Base-by-base conservation (phyloP, 2,113 vertebrate genomes). In the Notechis scutatus region DNA sequence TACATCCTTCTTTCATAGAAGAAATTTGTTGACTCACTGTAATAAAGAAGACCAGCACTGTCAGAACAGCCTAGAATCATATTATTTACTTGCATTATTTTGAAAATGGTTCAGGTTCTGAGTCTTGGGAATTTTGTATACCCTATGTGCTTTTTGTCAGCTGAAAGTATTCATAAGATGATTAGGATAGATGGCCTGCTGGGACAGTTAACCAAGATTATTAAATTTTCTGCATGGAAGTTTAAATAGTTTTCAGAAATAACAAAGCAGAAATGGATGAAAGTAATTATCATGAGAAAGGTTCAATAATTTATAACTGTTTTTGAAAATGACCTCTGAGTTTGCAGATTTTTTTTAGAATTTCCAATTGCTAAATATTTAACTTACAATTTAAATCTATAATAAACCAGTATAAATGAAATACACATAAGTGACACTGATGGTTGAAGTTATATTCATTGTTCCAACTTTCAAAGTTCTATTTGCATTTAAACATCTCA, bases 401-500 rank as follows among this genome's bases (percentile, higher is more conserved):
- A 39, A 93, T 85, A 88, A 86, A 90, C 47, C 26, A 56, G 34
- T 59, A 64, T 55, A 89, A 26, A 45, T 85, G 92, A 81, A 94
- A 81, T 54, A 57, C 92, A 93, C 89, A 42, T 91, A 92, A 94
- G 93, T 94, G 94, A 94, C 26, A 95, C 54, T 57, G 85, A 92
- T 9, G 94, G 92, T n/a, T 57, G 86, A n/a, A 21, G 47, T 93
- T 59, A 15, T 1, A 47, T 54, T 74, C 96, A 95, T 23, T 74
- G 21, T 69, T 89, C 54, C 94, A 90, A 93, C 0, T 95, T 91
- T 96, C 61, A 90, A 93, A 95, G 92, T 90, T 86, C 90, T 55
- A 57, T 91, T 92, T 91, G 91, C 34, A 57, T 47, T 93, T 92
- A 91, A 94, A 87, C 45, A 11, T 87, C 95, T 94, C 93, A 92